phyloP scores from a whole-genome alignment of 1,140 invertebrate species.

The Drosophila rufa region DNA sequence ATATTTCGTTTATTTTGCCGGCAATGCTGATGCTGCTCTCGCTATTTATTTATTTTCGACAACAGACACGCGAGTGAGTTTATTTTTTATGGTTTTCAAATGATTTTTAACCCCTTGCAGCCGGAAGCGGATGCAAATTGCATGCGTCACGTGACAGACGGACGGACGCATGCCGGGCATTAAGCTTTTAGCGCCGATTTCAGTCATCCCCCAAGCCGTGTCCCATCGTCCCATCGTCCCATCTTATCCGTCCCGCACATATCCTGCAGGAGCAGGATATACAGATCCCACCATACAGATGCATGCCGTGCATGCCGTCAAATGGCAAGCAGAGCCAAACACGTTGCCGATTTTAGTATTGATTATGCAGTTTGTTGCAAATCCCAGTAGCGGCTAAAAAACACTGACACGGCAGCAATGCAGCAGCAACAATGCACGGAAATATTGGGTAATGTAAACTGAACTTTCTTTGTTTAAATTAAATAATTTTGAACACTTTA shows the following conservation, averaged over 20 bases:
- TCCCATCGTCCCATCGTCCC: background rate
- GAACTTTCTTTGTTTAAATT: no score
- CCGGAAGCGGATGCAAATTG: constrained; percentile 83
- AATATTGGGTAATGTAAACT: background rate
- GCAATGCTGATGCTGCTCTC: constrained; percentile 4
- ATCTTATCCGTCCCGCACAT: background rate
- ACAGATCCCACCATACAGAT: constrained; percentile 15
- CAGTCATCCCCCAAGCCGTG: constrained; percentile 1
- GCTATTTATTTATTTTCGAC: constrained; percentile 77
- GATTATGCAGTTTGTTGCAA: constrained; percentile 82
- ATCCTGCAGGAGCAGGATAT: constrained; percentile 20
- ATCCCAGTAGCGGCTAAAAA: constrained; percentile 52
- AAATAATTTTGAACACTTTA: background rate
- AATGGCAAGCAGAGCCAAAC: constrained; percentile 63
- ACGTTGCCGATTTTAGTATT: constrained; percentile 78
- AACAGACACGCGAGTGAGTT: constrained; percentile 72
- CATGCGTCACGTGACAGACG: constrained; percentile 82
- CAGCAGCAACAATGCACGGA: constrained; percentile 25
- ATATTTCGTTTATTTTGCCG: constrained; percentile 41
- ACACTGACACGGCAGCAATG: constrained; percentile 14
- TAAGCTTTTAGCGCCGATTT: constrained; percentile 78
- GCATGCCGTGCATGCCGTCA: constrained; percentile 30
- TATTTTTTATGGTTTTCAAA: constrained; percentile 84
- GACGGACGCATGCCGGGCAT: constrained; percentile 66
- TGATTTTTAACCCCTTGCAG: constrained; percentile 78